Evolutionary conservation across 2,113 vertebrate species (phyloP).

Genomic region (Otolemur garnettii): DNA sequence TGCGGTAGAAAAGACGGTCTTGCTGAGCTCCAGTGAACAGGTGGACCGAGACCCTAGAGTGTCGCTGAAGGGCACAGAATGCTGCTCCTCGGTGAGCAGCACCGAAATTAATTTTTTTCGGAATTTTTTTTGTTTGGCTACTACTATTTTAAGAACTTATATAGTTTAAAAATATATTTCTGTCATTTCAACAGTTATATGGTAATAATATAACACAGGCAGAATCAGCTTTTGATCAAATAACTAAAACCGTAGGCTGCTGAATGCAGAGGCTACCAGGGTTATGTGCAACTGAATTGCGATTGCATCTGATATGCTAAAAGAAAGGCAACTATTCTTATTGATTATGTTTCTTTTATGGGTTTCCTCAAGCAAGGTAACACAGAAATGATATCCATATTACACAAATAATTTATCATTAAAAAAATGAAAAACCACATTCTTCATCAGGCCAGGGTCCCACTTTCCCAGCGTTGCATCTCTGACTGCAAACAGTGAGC

Average conservation of each 20-base stretch:
- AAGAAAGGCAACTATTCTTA: conserved; percentile 38
- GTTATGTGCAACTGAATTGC: background rate
- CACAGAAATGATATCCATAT: background rate
- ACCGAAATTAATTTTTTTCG: background rate
- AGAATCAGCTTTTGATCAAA: background rate
- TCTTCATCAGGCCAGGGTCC: background rate
- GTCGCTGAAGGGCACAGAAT: background rate
- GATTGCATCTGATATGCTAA: background rate
- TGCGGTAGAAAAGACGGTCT: background rate
- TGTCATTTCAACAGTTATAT: background rate
- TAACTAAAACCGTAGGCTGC: background rate
- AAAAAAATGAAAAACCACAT: background rate
- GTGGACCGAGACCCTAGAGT: background rate
- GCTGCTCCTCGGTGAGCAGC: background rate
- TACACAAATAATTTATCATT: background rate
- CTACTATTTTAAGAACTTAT: background rate
- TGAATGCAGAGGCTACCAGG: background rate
- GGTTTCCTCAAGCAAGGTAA: background rate
- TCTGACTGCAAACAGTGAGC: background rate
- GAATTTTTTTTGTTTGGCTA: background rate
- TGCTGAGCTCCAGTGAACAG: background rate
- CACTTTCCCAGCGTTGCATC: background rate
- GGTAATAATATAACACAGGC: background rate
- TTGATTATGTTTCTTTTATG: conserved; percentile 3
- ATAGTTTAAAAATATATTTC: background rate